A percentile compares a stretch with the other conserved stretches of the same genome.
These are phyloP conservation scores for Andrena hattorfiana DNA, from an alignment of 2,888 invertebrate genomes.

Conservation along the genomic window DNA sequence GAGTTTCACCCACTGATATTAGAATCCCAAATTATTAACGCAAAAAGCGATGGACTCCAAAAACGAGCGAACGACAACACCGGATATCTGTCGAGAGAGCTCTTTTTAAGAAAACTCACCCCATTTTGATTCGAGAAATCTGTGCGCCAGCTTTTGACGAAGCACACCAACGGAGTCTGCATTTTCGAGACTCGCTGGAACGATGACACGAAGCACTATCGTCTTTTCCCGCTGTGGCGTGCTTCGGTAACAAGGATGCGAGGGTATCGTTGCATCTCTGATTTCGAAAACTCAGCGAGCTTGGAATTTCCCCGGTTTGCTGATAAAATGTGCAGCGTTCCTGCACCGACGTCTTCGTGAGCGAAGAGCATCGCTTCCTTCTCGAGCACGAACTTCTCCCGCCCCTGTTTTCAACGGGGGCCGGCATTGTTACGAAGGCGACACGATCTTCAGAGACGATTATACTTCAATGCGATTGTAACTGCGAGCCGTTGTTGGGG, in stretches of 20 bases:
- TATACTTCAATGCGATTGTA: constrained; percentile 37
- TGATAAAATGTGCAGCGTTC: constrained; percentile 8
- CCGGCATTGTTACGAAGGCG: constrained; percentile 3
- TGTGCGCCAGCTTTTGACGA: too few species aligned
- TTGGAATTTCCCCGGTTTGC: neutral
- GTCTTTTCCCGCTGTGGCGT: neutral
- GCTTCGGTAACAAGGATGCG: constrained; percentile 14
- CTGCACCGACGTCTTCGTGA: neutral
- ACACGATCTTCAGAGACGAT: constrained; percentile 32
- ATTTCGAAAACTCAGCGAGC: constrained; percentile 4
- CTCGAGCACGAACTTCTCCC: neutral
- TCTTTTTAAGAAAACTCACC: neutral
- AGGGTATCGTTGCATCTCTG: neutral
- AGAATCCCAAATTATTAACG: too few species aligned
- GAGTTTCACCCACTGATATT: neutral
- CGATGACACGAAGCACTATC: neutral
- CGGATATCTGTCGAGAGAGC: neutral
- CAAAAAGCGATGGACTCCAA: neutral
- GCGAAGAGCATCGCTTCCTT: neutral
- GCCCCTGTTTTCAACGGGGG: neutral
- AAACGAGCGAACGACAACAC: neutral
- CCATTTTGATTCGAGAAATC: neutral
- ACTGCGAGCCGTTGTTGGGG: neutral
- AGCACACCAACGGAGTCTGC: too few species aligned
- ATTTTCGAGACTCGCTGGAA: neutral